These are phyloP conservation scores for Drosophila nebulosa DNA, from an alignment of 1,140 invertebrate genomes.

Conservation along the genomic window DNA sequence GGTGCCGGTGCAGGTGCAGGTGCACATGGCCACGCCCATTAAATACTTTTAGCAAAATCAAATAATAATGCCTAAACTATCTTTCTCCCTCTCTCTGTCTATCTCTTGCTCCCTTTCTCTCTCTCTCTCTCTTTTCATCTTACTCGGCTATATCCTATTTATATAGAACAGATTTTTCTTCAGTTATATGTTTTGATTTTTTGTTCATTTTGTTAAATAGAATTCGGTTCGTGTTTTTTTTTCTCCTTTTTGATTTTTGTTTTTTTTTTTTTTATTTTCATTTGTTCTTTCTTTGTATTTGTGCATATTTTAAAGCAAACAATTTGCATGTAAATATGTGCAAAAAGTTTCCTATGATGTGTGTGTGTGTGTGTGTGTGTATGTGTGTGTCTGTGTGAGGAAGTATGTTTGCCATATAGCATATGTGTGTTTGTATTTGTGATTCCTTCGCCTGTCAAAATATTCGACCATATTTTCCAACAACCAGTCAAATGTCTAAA, in stretches of 20 bases:
- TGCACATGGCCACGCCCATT: not conserved
- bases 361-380: conserved; percentile 12
- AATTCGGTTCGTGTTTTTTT: not conserved
- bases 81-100: too few relatives aligned
- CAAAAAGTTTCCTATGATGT: conserved; percentile 45
- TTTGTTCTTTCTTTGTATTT: conserved; percentile 43
- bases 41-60: not conserved
- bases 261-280: conserved; percentile 20
- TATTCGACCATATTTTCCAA: conserved; percentile 75
- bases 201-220: conserved; percentile 13
- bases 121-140: not conserved
- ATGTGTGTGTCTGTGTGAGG: conserved; percentile 3
- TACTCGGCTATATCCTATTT: too few relatives aligned
- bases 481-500: conserved; percentile 56
- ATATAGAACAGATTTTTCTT: not conserved
- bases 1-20: conserved; percentile 19
- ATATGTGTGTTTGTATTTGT: conserved; percentile 48
- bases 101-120: not conserved
- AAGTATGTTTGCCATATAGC: not conserved
- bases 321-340: conserved; percentile 74
- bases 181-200: conserved; percentile 8
- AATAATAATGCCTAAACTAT: not conserved
- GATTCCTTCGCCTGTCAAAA: conserved; percentile 65
- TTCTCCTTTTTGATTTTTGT: conserved; percentile 31
- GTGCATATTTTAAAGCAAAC: conserved; percentile 76